These are phyloP conservation scores for Halichoerus grypus DNA, from an alignment of 2,113 vertebrate genomes.

Conservation along the genomic window DNA sequence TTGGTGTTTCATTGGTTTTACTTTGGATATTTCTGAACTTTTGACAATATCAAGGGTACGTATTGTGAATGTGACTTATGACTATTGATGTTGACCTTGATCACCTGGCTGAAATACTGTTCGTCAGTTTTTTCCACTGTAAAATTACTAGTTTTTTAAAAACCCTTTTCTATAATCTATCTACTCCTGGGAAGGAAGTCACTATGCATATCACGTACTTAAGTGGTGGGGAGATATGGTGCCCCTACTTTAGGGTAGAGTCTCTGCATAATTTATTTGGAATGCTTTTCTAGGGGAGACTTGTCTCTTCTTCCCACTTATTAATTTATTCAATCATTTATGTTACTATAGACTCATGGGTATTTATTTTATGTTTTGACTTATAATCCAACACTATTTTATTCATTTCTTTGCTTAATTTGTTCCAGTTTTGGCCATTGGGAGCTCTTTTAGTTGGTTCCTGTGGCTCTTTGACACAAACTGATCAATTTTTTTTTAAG, in stretches of 20 bases:
- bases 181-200: background rate
- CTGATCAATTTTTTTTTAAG: background rate
- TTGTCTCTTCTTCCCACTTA: background rate
- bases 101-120: background rate
- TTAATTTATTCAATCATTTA: background rate
- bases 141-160: background rate
- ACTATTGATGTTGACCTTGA: background rate
- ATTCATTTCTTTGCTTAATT: background rate
- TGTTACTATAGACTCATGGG: background rate
- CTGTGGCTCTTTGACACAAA: background rate
- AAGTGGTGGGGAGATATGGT: background rate
- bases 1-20: background rate
- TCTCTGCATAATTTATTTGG: background rate
- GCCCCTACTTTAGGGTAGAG: background rate
- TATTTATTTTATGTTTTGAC: slow-evolving; percentile 16
- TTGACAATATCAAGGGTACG: background rate
- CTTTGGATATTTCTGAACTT: background rate
- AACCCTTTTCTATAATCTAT: background rate
- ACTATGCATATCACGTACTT: background rate
- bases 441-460: background rate
- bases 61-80: background rate
- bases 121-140: background rate
- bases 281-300: background rate
- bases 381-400: background rate
- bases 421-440: background rate